These are phyloP conservation scores for Drosophila mulleri DNA, from an alignment of 2,888 invertebrate genomes.

Conservation along the genomic window DNA sequence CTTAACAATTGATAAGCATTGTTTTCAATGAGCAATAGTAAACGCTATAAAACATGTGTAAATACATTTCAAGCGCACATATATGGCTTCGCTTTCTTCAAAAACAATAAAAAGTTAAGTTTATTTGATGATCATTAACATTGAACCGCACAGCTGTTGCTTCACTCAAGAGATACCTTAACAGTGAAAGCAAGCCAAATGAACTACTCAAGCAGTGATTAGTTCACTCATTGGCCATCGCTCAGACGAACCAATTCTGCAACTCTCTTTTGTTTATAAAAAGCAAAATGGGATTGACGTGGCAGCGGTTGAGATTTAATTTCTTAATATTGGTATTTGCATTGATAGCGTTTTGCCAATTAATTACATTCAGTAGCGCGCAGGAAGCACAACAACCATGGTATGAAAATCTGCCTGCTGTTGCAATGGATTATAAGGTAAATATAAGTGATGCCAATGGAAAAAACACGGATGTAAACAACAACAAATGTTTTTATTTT, in stretches of 20 bases:
- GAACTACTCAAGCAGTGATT: slow-evolving; percentile 22
- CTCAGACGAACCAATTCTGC: slow-evolving; percentile 25
- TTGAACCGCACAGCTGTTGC: background rate
- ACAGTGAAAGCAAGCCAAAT: slow-evolving; percentile 7
- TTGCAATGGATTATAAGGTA: slow-evolving; percentile 97
- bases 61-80: background rate
- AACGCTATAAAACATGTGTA: background rate
- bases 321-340: slow-evolving; percentile 44
- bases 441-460: background rate
- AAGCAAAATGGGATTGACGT: slow-evolving; percentile 82
- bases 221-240: slow-evolving; percentile 17
- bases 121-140: background rate
- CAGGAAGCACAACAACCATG: slow-evolving; percentile 88
- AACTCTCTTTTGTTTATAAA: slow-evolving; percentile 58
- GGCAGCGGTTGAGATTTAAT: slow-evolving; percentile 76
- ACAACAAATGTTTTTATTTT: slow-evolving; percentile 2
- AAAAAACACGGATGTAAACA: slow-evolving; percentile 15
- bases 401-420: slow-evolving; percentile 95
- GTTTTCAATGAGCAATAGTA: background rate
- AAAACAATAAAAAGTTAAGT: background rate
- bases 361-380: slow-evolving; percentile 57
- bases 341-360: slow-evolving; percentile 46
- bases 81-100: background rate
- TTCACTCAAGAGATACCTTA: slow-evolving; percentile 1
- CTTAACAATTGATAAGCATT: background rate